Percentiles rank a stretch among this genome's conserved stretches.
Conservation (phyloP, 92 coral and sea anemone species). For the Epizoanthus ramosus region DNA sequence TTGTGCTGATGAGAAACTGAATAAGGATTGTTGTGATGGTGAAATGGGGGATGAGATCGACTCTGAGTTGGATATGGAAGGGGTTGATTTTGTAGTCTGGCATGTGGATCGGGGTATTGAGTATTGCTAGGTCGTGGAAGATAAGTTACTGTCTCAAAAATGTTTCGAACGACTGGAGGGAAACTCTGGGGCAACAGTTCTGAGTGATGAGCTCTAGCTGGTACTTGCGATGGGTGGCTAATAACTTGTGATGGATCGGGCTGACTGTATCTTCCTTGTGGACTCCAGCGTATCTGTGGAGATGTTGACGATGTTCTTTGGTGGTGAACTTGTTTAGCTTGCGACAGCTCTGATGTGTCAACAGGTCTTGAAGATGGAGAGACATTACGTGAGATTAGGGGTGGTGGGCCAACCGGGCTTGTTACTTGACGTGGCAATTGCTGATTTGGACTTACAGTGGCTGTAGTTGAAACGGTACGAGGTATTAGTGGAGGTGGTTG, state of each 20-base stretch:
- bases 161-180: slow-evolving; percentile 65
- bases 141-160: slow-evolving; percentile 71
- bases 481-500: slow-evolving; percentile 68
- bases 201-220: background rate
- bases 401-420: slow-evolving; percentile 79
- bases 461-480: slow-evolving; percentile 38
- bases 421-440: slow-evolving; percentile 45
- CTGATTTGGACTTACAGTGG: slow-evolving; percentile 48
- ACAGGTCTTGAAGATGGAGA: slow-evolving; percentile 47
- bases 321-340: slow-evolving; percentile 6
- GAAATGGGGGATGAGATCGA: too few species aligned
- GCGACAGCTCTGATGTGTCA: slow-evolving; percentile 22
- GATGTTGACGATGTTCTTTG: slow-evolving; percentile 19
- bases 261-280: background rate
- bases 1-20: background rate
- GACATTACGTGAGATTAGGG: slow-evolving; percentile 62
- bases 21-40: background rate
- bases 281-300: slow-evolving; percentile 23
- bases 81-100: slow-evolving; percentile 1
- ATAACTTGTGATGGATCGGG: background rate
- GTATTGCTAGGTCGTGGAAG: slow-evolving; percentile 36
- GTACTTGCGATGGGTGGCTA: background rate
- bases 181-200: background rate
- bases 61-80: background rate
- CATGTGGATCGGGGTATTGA: slow-evolving; percentile 4